These are phyloP conservation scores for Teleogryllus oceanicus DNA, from an alignment of 2,888 invertebrate species.

Conservation along the genomic window DNA sequence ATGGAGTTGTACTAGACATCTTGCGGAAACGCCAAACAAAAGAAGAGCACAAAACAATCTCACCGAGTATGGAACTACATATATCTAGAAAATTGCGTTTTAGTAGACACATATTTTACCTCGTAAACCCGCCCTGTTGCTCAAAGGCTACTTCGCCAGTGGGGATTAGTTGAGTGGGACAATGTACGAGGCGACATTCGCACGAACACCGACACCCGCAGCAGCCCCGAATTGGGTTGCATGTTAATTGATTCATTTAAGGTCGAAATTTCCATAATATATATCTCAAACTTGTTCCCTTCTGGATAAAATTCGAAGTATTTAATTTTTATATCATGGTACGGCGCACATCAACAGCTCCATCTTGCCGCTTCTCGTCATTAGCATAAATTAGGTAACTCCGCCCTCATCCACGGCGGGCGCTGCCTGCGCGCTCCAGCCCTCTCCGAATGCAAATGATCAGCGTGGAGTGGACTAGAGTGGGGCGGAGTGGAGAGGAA, in stretches of 20 bases:
- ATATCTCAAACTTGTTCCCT: background rate
- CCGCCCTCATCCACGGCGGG: background rate
- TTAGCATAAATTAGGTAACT: conserved; percentile 7
- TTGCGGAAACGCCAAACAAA: no score
- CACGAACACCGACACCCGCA: background rate
- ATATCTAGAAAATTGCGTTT: no score
- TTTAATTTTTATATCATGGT: conserved; percentile 10
- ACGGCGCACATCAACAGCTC: background rate
- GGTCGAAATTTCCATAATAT: background rate
- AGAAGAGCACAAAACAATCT: no score
- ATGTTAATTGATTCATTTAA: conserved; percentile 5
- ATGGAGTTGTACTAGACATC: no score
- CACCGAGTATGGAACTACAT: no score
- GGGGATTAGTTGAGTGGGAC: background rate
- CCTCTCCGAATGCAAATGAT: background rate
- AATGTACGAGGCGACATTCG: background rate
- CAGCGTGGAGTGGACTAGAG: no score
- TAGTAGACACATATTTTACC: no score
- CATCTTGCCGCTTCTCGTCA: background rate
- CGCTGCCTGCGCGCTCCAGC: background rate
- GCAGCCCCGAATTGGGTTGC: background rate
- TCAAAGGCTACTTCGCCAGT: background rate
- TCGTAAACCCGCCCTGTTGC: no score
- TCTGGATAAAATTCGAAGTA: background rate
- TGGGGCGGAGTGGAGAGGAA: no score